Percentiles rank a stretch among this genome's conserved stretches.
Conservation (phyloP, 2,113 vertebrate genomes). For the Nyctibius bracteatus region DNA sequence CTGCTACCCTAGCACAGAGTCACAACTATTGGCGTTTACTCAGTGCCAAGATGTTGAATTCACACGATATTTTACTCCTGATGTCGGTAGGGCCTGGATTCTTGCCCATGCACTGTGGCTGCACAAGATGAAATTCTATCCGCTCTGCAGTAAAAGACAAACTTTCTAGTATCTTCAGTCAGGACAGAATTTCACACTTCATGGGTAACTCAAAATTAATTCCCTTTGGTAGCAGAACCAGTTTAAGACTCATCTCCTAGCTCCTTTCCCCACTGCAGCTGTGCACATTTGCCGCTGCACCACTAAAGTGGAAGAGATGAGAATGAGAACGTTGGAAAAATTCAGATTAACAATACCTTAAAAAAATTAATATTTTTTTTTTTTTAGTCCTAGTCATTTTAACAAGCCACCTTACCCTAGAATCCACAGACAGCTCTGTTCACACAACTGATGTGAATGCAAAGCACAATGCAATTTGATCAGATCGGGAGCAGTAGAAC, state of each 20-base stretch:
- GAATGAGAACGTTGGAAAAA: not conserved
- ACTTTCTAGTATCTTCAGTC: not conserved
- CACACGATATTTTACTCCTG: constrained; percentile 38
- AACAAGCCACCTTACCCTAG: fast-evolving
- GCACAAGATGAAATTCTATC: constrained; percentile 5
- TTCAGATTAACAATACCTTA: not conserved
- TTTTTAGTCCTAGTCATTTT: not conserved
- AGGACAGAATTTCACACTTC: constrained; percentile 16
- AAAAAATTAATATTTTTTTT: not conserved
- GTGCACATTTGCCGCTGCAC: not conserved
- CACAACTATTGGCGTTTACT: not conserved
- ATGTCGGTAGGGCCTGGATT: constrained; percentile 30
- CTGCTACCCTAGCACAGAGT: not conserved
- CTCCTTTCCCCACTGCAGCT: not conserved
- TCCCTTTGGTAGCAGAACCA: not conserved
- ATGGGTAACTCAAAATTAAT: not conserved
- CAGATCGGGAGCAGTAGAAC: not conserved
- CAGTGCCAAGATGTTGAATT: constrained; percentile 36
- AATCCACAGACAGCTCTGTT: not conserved
- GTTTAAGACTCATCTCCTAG: not conserved
- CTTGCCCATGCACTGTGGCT: constrained; percentile 20
- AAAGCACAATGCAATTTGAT: not conserved
- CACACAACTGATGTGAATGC: not conserved
- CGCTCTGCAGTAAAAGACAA: not conserved
- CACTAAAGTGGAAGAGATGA: not conserved